Evolutionary conservation across 2,888 invertebrate species (phyloP).

Genomic region (Epinotia bilunana): DNA sequence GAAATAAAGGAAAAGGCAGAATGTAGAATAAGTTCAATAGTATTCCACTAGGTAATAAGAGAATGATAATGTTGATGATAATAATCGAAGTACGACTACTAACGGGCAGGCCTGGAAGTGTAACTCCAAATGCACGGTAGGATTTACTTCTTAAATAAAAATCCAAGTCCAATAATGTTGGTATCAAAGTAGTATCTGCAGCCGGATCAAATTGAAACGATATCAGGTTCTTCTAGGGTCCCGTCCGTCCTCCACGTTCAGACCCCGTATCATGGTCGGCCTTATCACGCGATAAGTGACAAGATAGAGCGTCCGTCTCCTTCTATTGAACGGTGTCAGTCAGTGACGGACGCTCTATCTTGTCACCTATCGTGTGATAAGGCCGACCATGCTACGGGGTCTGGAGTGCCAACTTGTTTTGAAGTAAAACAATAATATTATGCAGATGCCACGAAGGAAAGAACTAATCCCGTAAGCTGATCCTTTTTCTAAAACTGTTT

Average conservation of each 20-base stretch:
- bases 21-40: neutral
- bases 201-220: slow-evolving; percentile 36
- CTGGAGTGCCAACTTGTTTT: neutral
- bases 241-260: neutral
- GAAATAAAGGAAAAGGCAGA: too few relatives aligned
- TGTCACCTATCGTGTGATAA: too few relatives aligned
- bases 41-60: neutral
- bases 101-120: neutral
- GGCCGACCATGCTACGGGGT: too few relatives aligned
- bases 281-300: too few relatives aligned
- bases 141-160: slow-evolving; percentile 20
- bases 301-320: too few relatives aligned
- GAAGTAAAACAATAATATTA: slow-evolving; percentile 8
- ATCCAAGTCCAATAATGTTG: slow-evolving; percentile 18
- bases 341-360: too few relatives aligned
- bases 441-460: neutral
- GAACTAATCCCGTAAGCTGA: slow-evolving; percentile 1
- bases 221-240: slow-evolving; percentile 21
- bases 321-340: too few relatives aligned
- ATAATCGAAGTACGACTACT: neutral
- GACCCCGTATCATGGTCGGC: too few relatives aligned
- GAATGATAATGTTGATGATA: neutral
- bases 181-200: slow-evolving; percentile 21
- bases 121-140: slow-evolving; percentile 9
- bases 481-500: slow-evolving; percentile 10